Base-by-base conservation (phyloP, 2,797 vertebrate genomes). In the Antennarius maculatus region DNA sequence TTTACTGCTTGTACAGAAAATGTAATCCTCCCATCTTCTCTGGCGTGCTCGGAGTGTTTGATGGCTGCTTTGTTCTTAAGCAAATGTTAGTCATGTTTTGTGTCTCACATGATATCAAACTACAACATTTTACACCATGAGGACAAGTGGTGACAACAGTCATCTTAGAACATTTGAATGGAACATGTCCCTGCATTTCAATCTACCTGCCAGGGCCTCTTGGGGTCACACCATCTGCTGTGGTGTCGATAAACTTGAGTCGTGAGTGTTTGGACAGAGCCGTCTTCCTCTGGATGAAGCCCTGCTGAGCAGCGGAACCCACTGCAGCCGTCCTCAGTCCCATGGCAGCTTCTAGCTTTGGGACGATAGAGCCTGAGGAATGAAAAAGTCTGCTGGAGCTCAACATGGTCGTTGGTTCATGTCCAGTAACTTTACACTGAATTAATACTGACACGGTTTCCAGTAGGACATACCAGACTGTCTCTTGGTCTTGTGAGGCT, bases 311-410 rank as follows among this genome's bases (percentile, higher is more conserved):
- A 13, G 54, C 62, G 0, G 74, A 29, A 5, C 61, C 76, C 8
- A 34, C 52, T 0, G 74, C 53, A 2, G 80, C 61, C 0, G 79
- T 69, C 61, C 93, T 85, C 2, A 80, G 84, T 29, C 95, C 95
- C 92, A 98, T 94, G 61, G 97, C 97, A 4, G 94, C 94, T 90
- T 99, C 97, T 47, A 99, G 93, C 90, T 97, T 98, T 67, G 97
- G 97, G 74, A 98, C 97, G 5, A 99, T 98, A 51, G 96, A 97
- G 70, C 95, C 90, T 92, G 69, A 60, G n/a, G 7, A 51, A 16
- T 0, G 12, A 54, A 5, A 17, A 63, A 29, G 74, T 11, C 11
- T 6, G 27, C 11, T 12, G 1, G 11, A 13, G 34, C 37, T 54
- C 7, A 14, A 41, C 54, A 12, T 1, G 9, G 16, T 16, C 15